Percentiles rank a stretch among this genome's conserved stretches.
Evolutionary conservation across 2,113 vertebrate genomes (phyloP).

Genomic region (Triplophysa dalaica): DNA sequence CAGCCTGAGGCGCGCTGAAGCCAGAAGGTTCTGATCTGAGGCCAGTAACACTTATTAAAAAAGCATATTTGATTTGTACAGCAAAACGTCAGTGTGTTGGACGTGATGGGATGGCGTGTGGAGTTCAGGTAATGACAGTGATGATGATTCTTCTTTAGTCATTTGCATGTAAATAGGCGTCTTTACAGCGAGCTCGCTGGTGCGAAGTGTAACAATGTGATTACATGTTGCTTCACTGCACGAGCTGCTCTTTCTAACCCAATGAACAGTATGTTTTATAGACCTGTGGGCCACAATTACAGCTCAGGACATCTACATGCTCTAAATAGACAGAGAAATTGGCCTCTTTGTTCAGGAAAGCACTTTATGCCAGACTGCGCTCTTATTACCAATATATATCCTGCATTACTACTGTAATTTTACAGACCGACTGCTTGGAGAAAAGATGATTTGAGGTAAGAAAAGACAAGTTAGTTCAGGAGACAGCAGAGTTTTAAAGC

Average conservation of each 20-base stretch:
- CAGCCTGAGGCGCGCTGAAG: background rate
- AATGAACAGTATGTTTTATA: slow-evolving; percentile 13
- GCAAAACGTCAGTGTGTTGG: background rate
- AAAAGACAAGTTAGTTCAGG: background rate
- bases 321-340: slow-evolving; percentile 5
- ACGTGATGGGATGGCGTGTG: background rate
- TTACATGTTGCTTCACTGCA: slow-evolving; percentile 27
- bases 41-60: background rate
- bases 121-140: slow-evolving; percentile 25
- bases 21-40: background rate
- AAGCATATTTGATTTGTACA: slow-evolving; percentile 37
- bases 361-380: background rate
- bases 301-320: background rate
- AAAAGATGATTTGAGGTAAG: background rate
- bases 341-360: background rate
- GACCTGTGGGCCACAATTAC: background rate
- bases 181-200: slow-evolving; percentile 8
- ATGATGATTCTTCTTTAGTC: slow-evolving; percentile 34
- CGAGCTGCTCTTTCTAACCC: slow-evolving; percentile 11
- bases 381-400: background rate
- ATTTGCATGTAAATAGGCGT: slow-evolving; percentile 53
- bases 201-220: slow-evolving; percentile 40
- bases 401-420: background rate
- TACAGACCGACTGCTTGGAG: background rate
- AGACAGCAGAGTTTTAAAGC: background rate